phyloP scores from a whole-genome alignment of 2,888 invertebrate genomes.

The Phyllotreta cruciferae region DNA sequence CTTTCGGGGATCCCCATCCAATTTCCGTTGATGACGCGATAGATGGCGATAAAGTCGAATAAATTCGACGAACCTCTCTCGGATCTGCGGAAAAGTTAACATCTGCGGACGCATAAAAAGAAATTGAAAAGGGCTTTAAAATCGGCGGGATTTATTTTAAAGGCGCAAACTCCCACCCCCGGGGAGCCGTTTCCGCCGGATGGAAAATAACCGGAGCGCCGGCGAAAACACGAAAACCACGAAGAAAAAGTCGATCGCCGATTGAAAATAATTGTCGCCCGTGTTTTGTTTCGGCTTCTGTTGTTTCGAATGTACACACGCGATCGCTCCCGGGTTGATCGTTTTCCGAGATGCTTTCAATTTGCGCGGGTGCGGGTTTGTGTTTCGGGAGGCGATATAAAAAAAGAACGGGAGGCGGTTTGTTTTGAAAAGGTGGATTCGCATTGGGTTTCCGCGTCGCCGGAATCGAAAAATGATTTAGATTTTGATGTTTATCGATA shows the following conservation, averaged over 20 bases:
- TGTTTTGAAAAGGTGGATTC: constrained; percentile 20
- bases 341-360: constrained; percentile 59
- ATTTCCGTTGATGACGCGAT: constrained; percentile 36
- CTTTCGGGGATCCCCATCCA: constrained; percentile 37
- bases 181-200: constrained; percentile 52
- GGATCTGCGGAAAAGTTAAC: constrained; percentile 26
- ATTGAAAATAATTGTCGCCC: constrained; percentile 61
- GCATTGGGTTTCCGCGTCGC: no score
- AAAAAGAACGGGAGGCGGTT: constrained; percentile 48
- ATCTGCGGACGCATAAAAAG: constrained; percentile 47
- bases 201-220: constrained; percentile 46
- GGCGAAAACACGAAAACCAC: constrained; percentile 5
- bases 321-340: constrained; percentile 58
- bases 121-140: constrained; percentile 55
- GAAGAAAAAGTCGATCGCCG: constrained; percentile 50
- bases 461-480: background rate
- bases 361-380: constrained; percentile 54
- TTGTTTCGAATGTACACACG: constrained; percentile 38
- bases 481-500: no score
- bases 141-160: constrained; percentile 54
- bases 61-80: constrained; percentile 36
- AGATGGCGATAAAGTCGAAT: constrained; percentile 37
- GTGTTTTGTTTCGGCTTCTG: constrained; percentile 47
- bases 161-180: constrained; percentile 52
- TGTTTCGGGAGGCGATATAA: constrained; percentile 58